Conservation (phyloP, 1,140 invertebrate species). For the Pectinophora gossypiella region DNA sequence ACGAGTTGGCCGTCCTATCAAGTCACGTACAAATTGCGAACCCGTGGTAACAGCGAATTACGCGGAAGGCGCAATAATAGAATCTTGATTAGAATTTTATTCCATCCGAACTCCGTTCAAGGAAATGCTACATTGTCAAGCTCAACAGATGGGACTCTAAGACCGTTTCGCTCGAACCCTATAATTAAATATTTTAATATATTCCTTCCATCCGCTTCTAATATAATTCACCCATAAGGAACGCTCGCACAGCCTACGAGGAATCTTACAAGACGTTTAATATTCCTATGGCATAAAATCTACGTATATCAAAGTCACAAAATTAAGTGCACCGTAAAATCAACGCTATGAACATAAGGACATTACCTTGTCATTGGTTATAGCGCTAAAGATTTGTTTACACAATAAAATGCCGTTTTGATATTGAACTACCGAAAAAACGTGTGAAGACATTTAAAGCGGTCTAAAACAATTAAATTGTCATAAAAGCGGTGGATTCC, state of each 20-base stretch:
- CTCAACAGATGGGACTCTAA: constrained; percentile 40
- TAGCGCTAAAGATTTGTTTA: background rate
- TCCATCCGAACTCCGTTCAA: constrained; percentile 32
- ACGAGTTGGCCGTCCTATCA: no score
- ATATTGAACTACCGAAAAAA: constrained; percentile 25
- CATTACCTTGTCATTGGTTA: no score
- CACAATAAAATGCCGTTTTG: constrained; percentile 17
- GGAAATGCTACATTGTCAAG: constrained; percentile 46
- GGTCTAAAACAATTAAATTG: constrained; percentile 59
- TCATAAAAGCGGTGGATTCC: constrained; percentile 53
- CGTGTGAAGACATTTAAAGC: constrained; percentile 29
- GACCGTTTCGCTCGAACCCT: constrained; percentile 37
- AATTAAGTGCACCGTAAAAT: no score
- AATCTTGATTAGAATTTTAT: constrained; percentile 57
- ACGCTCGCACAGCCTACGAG: no score
- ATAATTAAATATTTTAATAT: constrained; percentile 63
- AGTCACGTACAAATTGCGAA: no score
- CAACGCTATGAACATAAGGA: no score
- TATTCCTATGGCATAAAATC: no score
- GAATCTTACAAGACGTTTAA: no score
- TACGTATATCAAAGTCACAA: no score
- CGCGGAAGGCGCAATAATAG: constrained; percentile 19
- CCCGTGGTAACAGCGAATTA: no score
- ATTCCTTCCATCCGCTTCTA: constrained; percentile 39
- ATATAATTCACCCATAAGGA: no score